Evolutionary conservation across 37 sponge, comb jelly and placozoan species (phyloP).

Genomic region (Spongilla lacustris): DNA sequence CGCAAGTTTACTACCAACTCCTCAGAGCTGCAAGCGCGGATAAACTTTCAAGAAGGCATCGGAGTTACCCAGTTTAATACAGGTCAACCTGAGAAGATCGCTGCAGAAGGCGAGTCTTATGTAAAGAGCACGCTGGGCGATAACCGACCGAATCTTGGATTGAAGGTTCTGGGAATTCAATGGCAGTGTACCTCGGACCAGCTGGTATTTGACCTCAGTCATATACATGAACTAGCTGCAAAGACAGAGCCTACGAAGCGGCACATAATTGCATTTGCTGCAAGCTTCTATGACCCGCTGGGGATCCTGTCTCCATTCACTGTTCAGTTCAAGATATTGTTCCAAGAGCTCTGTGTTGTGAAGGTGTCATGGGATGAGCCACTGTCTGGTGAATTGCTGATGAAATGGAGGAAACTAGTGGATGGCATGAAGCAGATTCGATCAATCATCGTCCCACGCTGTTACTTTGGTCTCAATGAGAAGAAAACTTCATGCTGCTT

Average conservation of each 20-base stretch:
- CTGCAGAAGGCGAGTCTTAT: slow-evolving; percentile 4
- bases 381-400: slow-evolving; percentile 9
- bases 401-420: not conserved
- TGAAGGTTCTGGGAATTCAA: too few species aligned
- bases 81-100: too few species aligned
- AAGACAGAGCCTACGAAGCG: slow-evolving; percentile 16
- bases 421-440: not conserved
- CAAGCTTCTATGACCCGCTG: slow-evolving; percentile 35
- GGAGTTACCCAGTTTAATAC: not conserved
- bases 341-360: slow-evolving; percentile 12
- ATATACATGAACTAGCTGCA: not conserved
- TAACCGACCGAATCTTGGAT: slow-evolving; percentile 6
- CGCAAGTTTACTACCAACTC: slow-evolving; percentile 34
- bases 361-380: slow-evolving; percentile 30
- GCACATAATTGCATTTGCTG: slow-evolving; percentile 18
- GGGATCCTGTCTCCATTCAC: slow-evolving; percentile 39
- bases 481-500: not conserved
- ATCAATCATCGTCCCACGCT: not conserved
- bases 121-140: slow-evolving; percentile 7
- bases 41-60: not conserved
- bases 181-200: too few species aligned
- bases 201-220: slow-evolving; percentile 9
- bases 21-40: not conserved
- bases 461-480: not conserved
- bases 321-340: slow-evolving; percentile 34